Base-by-base conservation (phyloP, 2,113 vertebrate species). In the Hemichromis elongatus region DNA sequence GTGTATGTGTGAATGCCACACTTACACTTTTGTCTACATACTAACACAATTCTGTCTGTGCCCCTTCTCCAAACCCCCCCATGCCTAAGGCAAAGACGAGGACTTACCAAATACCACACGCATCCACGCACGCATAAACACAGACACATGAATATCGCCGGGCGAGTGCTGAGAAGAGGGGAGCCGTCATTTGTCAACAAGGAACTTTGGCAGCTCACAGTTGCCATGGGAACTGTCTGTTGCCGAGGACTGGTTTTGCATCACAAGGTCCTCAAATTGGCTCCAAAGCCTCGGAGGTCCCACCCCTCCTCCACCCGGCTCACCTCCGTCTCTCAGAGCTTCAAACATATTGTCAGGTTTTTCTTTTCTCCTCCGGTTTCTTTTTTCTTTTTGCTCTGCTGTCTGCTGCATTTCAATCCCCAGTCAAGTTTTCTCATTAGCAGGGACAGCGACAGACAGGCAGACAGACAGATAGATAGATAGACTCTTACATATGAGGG, bases 201-300 rank as follows among this genome's bases (percentile, higher is more conserved):
- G 91, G 96, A 97, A 95, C 96, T 96, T 95, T 92, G 96, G 96
- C 95, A 96, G 97, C 96, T 95, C 94, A 79, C 93, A 92, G 97
- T 98, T 97, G 96, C 97, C 97, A 97, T 98, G 97, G 98, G 95
- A 98, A 98, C 97, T 93, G 96, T 96, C 96, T 95, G 96, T 97
- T 97, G 96, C 96, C 79, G 95, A 95, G 96, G 96, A 96, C 95
- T 95, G 95, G 91, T 95, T 97, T 96, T 96, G 93, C 94, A 96
- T 95, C 94, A 95, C 94, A 96, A 94, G 93, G 94, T 94, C 89
- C 92, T 92, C 84, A 92, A 94, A 95, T 95, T 95, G 95, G 94
- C 93, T 94, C 91, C 83, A 90, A 91, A 94, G 91, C 92, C 91
- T 90, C 83, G 4, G 61, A 92, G 89, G 91, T 90, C 92, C 93